Base-by-base conservation (phyloP, 2,113 vertebrate genomes). In the Butorides virescens region DNA sequence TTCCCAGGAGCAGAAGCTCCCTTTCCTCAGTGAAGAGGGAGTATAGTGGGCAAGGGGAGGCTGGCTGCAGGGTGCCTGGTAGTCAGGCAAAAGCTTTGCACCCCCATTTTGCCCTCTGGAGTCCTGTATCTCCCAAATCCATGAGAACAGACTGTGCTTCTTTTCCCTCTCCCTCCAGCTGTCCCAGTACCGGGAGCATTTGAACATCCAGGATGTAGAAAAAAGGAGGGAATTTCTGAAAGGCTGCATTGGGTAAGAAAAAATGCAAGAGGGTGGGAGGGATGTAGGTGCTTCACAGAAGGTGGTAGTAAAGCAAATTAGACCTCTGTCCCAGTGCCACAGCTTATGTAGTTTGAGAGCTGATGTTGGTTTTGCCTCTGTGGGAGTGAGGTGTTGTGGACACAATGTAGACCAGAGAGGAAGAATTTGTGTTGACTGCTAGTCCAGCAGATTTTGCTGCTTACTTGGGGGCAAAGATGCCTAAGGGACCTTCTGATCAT, bases 191-290 rank as follows among this genome's bases (percentile, higher is more conserved):
- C 99, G 98, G 95, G 98, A 99, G 47, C 99, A 99, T 93, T 97
- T 99, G 94, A 99, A 86, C 92, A 99, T 99, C 88, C 96, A 98
- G 66, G 99, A 99, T 92, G 99, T 99, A 49, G 98, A 98, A 72
- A 98, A 98, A 97, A 98, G 97, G 88, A 99, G 98, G 95, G 99
- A 99, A 95, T 99, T 99, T 97, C 98, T 99, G 88, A 99, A 99
- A 98, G 98, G 95, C 93, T 99, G 99, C 95, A 97, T 99, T 90
- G 98, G 98, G 99, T 99, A 97, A 98, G 98, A 86, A 76, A 62
- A 44, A 49, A 91, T 32, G 29, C 36, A 61, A 81, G 55, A 56
- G 46, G 15, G 15, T 59, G 44, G 71, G 44, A 85, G 15, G 34
- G n/a, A 75, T 80, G 13, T 71, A 50, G 22, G 44, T 86, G 20